Conservation (phyloP, 2,888 invertebrate genomes). For the Rotaria sp. region DNA sequence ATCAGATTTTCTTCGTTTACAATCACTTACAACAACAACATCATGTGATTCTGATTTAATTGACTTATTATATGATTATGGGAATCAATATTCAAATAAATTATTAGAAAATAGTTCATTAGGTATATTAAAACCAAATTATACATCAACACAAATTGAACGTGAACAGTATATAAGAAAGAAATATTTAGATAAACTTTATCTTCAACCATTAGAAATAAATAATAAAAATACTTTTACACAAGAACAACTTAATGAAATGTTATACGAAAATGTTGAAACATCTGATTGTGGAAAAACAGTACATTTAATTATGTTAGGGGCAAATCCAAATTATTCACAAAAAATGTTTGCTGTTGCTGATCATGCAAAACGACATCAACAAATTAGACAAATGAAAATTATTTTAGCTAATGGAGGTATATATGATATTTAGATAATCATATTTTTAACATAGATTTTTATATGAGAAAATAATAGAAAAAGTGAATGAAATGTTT, state of each 20-base stretch:
- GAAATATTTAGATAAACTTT: background rate
- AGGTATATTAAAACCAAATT: background rate
- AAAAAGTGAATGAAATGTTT: no score
- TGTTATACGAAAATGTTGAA: conserved; percentile 1
- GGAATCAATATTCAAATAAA: background rate
- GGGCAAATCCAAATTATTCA: background rate
- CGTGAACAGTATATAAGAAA: conserved; percentile 1
- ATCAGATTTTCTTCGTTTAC: background rate
- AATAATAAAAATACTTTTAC: background rate
- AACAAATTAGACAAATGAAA: background rate
- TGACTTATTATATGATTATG: background rate
- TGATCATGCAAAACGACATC: conserved; percentile 1
- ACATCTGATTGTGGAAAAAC: background rate
- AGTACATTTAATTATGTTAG: background rate
- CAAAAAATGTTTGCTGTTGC: background rate
- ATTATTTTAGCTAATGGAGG: background rate
- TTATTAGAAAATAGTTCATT: background rate
- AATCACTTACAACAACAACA: background rate
- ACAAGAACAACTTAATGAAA: background rate
- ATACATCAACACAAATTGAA: background rate
- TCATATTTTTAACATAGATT: no score
- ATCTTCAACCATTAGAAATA: background rate
- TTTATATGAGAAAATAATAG: no score
- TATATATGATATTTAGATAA: background rate
- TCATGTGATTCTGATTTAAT: background rate